Base-by-base conservation (phyloP, 2,888 invertebrate genomes). In the Cataglyphis livida region DNA sequence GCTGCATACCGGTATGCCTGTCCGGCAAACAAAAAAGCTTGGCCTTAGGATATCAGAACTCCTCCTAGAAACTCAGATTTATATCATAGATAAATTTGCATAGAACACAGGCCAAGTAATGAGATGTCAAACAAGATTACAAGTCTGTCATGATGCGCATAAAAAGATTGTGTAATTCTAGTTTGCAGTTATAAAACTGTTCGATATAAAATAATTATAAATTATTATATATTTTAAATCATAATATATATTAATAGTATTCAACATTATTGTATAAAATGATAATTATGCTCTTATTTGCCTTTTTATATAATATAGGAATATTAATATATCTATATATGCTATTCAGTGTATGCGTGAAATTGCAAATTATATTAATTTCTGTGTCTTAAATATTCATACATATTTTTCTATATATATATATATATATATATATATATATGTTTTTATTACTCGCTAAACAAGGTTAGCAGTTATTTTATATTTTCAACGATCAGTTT, bases 1-100 rank as follows among this genome's bases (percentile, higher is more conserved):
- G 54, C 62, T 21, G 25, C 75, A 61, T 84, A 83, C 81, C 86
- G 88, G 76, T 83, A 85, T 81, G 48, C 18, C 82, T 76, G 70
- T 81, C 25, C 12, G 44, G 12, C 21, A 78, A 70, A 32, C 32
- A 78, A 21, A 48, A 44, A 44, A 44, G 18, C 4, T 51, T 28
- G 15, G 2, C n/a, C 28, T 68, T 10, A 21, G 21, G 12, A 64
- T 48, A 38, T 76, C 38, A 21, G 3, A 28, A 54, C 15, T n/a
- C n/a, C 25, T 66, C 1, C 54, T 68, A 41, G 25, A 0, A 76
- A 12, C 9, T n/a, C 1, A 65, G 32, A 32, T 75, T 75, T 65
- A 21, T 57, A 54, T 66, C 10, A 18, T 3, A n/a, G 2, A 28
- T n/a, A 38, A 68, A 54, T 76, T 76, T 76, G n/a, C 54, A 15